Evolutionary conservation across 2,113 vertebrate species (phyloP), one percentile per base, ranked within the genome.

Genomic region (Monopterus albus): DNA sequence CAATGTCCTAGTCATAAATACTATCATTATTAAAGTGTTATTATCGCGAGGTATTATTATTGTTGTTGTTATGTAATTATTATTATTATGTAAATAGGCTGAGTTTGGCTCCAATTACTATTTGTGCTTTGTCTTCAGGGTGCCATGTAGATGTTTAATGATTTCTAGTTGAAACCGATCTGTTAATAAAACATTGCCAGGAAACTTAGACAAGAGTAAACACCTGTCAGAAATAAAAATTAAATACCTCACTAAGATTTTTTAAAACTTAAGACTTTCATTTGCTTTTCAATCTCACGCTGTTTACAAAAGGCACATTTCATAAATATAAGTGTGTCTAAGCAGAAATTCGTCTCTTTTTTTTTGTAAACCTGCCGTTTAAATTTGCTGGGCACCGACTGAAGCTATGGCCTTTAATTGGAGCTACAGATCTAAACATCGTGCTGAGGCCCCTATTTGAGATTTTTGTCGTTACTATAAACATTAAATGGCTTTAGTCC

Each of bases 291-390:
- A n/a, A 7, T 21, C 20, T 62, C 42, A 25, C 29, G 1, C 18
- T 36, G 42, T 51, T 52, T 52, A 42, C 17, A 38, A 9, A 6
- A 53, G 17, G 17, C 40, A 5, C 47, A 45, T 35, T 75, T 65
- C 25, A 73, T 58, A 59, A 66, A 67, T 62, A 75, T 21, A n/a
- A n/a, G n/a, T n/a, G 29, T 50, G 61, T n/a, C n/a, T n/a, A n/a
- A n/a, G n/a, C n/a, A n/a, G n/a, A n/a, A n/a, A n/a, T n/a, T n/a
- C n/a, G n/a, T n/a, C n/a, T n/a, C n/a, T n/a, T n/a, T 7, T 31
- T 31, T 51, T 21, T n/a, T n/a, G n/a, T n/a, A n/a, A n/a, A 28
- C 17, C 31, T 66, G 5, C 5, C 0, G 8, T 33, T 57, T 25
- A 39, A 55, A 51, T 51, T 4, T 3, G 52, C 31, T 39, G 20